Base-by-base conservation (phyloP, 2,888 invertebrate genomes). In the Boloria euphrosyne region DNA sequence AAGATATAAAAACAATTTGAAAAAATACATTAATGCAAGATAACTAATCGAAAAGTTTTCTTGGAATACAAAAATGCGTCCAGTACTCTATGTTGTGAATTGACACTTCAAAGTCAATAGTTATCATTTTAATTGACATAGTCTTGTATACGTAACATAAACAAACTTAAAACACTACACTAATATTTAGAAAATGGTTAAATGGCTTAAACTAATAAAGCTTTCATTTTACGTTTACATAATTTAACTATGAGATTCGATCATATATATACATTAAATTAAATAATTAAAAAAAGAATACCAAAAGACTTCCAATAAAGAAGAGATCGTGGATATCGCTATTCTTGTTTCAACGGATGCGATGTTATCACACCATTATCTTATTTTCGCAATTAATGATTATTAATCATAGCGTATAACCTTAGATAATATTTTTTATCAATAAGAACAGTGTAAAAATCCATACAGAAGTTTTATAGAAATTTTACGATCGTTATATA, bases 161-260 rank as follows among this genome's bases (percentile, higher is more conserved):
- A 59, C 18, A 50, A 49, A n/a, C 44, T 18, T 14, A 44, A 44
- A 55, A 44, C n/a, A 44, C 64, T 68, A 66, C 13, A 64, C 54
- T 67, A 66, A 60, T 10, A 7, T 67, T 50, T 59, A 69, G 47
- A 67, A 31, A 58, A 68, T 22, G 62, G 47, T 54, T 62, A 66
- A 62, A 65, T 50, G 49, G 67, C 78, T 81, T 87, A 87, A 77
- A 82, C 88, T 90, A 90, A 85, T 90, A 90, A 90, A 90, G 90
- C 90, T 90, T 85, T 87, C 83, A 78, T 82, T 82, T 82, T 80
- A 85, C 78, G 78, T 81, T 79, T 68, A 69, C 60, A 72, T 82
- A 80, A 83, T 78, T 77, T 82, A 81, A 79, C 76, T 76, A 78
- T 75, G 83, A 83, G 82, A 84, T 83, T 85, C 80, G 76, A 77